Evolutionary conservation across 2,797 vertebrate genomes (phyloP), one percentile per base, ranked within the genome.

Genomic region (Acrossocheilus fasciatus): DNA sequence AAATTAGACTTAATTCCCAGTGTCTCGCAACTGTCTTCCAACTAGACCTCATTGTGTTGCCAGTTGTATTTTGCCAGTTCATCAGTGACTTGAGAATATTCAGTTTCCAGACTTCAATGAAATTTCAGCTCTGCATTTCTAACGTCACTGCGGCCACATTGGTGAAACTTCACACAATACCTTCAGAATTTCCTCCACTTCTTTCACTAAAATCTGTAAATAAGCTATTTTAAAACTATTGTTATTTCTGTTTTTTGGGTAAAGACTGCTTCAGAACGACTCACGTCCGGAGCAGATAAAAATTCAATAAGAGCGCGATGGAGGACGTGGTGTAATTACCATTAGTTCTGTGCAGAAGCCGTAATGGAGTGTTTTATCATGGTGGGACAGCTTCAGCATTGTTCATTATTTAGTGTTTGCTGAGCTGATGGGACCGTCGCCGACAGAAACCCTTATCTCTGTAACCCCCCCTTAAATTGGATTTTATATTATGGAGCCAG

Each of bases 351-450:
- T 93, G 62, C 96, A 95, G 95, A 91, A 94, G 90, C 91, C 95
- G 95, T 97, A 96, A 97, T 96, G 92, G 96, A 95, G 96, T 94
- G 94, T 95, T 98, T 98, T 98, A 97, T 98, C 98, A 95, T 88
- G 92, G 88, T 80, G 85, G 96, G 96, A 96, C 97, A 97, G 96
- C 96, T 95, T 95, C 95, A 89, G 93, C 94, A 87, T 96, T 95
- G 96, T 96, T 98, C 97, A 97, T 98, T 98, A 97, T 97, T 97
- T 96, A 96, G 96, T 98, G 97, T 99, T 99, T 99, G 98, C 97
- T 91, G 92, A 97, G 96, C 96, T 96, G 97, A 97, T 96, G 96
- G 95, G 92, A 91, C 93, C 93, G 92, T 92, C 91, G 30, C 86
- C 17, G 91, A 89, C 92, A 90, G 93, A 89, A 92, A 92, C 92